A percentile compares a stretch with the other conserved stretches of the same genome.
Evolutionary conservation across 2,888 invertebrate genomes (phyloP).

Genomic region (Lycophotia porphyrea): DNA sequence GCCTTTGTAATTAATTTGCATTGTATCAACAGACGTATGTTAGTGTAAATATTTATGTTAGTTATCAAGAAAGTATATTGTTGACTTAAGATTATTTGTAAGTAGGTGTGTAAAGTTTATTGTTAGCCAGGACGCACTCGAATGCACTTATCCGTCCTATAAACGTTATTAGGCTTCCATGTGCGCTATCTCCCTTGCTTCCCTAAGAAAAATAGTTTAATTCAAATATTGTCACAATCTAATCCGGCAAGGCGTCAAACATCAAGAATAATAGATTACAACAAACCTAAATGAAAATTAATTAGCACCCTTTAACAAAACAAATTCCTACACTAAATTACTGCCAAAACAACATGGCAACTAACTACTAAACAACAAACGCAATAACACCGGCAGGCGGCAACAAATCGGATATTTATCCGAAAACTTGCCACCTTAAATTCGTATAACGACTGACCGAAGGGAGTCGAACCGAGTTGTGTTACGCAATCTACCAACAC

Average conservation of each 20-base stretch:
- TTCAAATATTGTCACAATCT: not conserved
- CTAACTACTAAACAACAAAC: conserved; percentile 38
- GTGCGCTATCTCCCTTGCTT: not conserved
- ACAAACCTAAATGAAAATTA: conserved; percentile 25
- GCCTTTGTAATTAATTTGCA: conserved; percentile 11
- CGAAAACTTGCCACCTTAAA: conserved; percentile 52
- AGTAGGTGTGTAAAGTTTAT: not conserved
- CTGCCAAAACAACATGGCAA: conserved; percentile 38
- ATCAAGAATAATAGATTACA: conserved; percentile 1
- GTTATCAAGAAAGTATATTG: conserved; percentile 16
- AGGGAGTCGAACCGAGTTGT: not conserved
- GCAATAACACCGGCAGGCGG: conserved; percentile 29
- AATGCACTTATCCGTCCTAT: not conserved
- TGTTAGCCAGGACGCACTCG: not conserved
- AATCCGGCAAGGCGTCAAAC: not conserved
- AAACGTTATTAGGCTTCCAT: not conserved
- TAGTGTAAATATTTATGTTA: conserved; percentile 18
- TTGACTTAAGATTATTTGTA: conserved; percentile 14
- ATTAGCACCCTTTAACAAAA: conserved; percentile 28
- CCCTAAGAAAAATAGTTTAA: not conserved
- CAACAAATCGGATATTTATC: conserved; percentile 55
- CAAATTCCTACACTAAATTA: conserved; percentile 36
- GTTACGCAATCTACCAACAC: conserved; percentile 39
- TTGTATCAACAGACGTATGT: conserved; percentile 14
- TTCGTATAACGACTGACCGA: conserved; percentile 30